phyloP scores from a whole-genome alignment of 2,888 invertebrate species.

The Seira sanloemensis region DNA sequence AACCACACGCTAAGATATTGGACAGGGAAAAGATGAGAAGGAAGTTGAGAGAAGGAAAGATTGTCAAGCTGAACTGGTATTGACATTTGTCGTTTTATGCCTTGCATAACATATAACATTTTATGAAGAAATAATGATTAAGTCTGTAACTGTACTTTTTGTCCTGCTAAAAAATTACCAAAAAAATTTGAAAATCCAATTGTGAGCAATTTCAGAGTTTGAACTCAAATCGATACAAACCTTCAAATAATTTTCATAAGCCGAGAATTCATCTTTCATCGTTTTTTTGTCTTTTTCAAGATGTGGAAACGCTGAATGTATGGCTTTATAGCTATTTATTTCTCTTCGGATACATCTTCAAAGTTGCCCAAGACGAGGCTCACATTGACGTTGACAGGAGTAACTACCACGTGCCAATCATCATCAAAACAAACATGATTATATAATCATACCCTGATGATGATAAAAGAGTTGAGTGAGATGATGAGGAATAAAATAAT shows the following conservation, averaged over 20 bases:
- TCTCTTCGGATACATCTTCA: background rate
- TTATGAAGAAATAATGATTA: too few relatives aligned
- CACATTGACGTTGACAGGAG: constrained; percentile 59
- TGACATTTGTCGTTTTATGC: too few relatives aligned
- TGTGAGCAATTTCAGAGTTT: background rate
- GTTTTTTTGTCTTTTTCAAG: too few relatives aligned
- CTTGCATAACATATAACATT: too few relatives aligned
- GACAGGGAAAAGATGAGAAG: too few relatives aligned
- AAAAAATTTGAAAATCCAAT: background rate
- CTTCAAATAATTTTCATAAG: too few relatives aligned
- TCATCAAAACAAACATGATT: constrained; percentile 67
- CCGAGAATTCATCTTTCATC: too few relatives aligned
- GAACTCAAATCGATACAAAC: background rate
- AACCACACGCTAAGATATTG: too few relatives aligned
- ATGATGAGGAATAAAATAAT: constrained; percentile 1
- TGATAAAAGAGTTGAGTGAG: constrained; percentile 14
- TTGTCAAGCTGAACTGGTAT: too few relatives aligned
- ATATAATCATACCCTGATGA: constrained; percentile 55
- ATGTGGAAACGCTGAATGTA: background rate
- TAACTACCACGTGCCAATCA: constrained; percentile 67
- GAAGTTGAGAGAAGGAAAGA: too few relatives aligned
- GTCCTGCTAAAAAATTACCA: too few relatives aligned
- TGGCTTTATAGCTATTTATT: background rate
- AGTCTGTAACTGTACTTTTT: too few relatives aligned
- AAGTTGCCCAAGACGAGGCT: constrained; percentile 26